Base-by-base conservation (phyloP, 2,797 vertebrate genomes). In the Etheostoma nigrum region DNA sequence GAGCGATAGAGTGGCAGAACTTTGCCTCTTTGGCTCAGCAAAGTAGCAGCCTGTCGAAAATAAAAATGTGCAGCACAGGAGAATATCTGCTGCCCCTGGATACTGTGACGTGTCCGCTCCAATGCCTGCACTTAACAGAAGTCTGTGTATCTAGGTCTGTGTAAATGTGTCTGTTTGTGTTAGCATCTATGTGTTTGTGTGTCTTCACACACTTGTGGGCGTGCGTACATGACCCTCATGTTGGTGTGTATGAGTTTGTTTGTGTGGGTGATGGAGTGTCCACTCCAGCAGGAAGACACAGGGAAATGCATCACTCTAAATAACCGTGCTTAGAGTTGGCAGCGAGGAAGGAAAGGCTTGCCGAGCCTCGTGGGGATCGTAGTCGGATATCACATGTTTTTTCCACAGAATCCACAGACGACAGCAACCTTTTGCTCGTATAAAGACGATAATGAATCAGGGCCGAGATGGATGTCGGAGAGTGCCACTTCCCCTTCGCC, bases 271-370 rank as follows among this genome's bases (percentile, higher is more conserved):
- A 89, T 91, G 76, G 78, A 89, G 88, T 63, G 86, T 90, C 82
- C 75, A 78, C 89, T 91, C 88, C 74, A 62, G 82, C 67, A 82
- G 76, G 77, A 67, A 87, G 86, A 81, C 88, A 83, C 67, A 84
- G 81, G 78, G 69, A 90, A 85, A 88, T 88, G 82, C 88, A 92
- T 92, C 89, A 90, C 85, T 92, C 89, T 92, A 86, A 91, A 91
- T 91, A 91, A 92, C 81, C 75, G 87, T 81, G 78, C 85, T 90
- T 88, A 84, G 88, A 86, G 81, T 75, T 87, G 86, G 89, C 82
- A 88, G 88, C 47, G 16, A 87, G 79, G 61, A 75, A 82, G 73
- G 80, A 44, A 74, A 77, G 63, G 57, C 72, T 68, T 88, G 78
- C 67, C 1, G 76, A 82, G 89, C 85, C 83, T 86, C 52, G 33